phyloP scores from a whole-genome alignment of 2,113 vertebrate genomes.

The Struthio camelus region DNA sequence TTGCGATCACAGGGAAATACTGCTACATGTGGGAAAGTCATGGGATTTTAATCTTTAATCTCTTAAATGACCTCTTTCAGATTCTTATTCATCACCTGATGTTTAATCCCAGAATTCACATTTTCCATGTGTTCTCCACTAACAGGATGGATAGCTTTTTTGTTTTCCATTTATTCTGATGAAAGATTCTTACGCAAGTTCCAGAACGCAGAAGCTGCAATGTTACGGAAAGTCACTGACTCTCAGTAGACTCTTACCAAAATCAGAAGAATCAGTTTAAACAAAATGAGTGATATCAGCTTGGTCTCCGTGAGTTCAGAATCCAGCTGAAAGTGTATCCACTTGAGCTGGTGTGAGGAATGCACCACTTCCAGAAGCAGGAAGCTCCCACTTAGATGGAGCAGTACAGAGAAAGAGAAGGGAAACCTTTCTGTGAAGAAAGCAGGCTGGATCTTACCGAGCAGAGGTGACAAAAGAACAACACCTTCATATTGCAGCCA shows the following conservation, averaged over 20 bases:
- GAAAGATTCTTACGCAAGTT: background rate
- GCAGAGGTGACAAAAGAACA: background rate
- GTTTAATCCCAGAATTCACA: background rate
- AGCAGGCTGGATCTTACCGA: background rate
- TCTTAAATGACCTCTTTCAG: background rate
- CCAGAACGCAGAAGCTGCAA: background rate
- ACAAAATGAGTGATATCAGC: fast-evolving
- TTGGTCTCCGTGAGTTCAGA: background rate
- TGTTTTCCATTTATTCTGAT: background rate
- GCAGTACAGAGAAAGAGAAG: background rate
- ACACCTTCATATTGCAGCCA: background rate
- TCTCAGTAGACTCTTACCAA: background rate
- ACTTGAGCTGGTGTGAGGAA: background rate
- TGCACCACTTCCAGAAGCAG: background rate
- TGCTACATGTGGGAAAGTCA: background rate
- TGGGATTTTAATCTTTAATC: background rate
- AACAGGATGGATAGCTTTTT: background rate
- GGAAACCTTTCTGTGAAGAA: background rate
- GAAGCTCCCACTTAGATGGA: background rate
- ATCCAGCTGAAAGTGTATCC: background rate
- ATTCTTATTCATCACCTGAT: background rate
- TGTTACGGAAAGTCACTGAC: background rate
- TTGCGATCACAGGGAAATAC: background rate
- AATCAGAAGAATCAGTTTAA: background rate
- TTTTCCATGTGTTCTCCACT: background rate